Conservation (phyloP, 2,113 vertebrate species). For the Ploceus nigricollis region DNA sequence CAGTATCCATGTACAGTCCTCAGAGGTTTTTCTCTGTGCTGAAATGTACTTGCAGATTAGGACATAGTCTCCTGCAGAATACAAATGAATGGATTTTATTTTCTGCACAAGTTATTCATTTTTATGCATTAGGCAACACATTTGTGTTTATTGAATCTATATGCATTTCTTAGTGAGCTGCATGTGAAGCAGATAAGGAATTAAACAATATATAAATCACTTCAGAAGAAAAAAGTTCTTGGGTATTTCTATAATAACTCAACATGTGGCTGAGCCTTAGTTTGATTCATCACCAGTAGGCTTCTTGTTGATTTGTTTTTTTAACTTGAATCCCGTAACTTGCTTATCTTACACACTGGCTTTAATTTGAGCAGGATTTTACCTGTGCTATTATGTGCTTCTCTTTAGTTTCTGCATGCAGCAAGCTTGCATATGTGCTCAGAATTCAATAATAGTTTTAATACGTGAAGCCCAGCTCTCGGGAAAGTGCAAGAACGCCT, state of each 20-base stretch:
- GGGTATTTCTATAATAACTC: background rate
- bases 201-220: background rate
- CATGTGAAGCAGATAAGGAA: constrained; percentile 8
- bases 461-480: background rate
- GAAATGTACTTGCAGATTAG: constrained; percentile 25
- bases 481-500: background rate
- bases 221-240: background rate
- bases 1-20: background rate
- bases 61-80: background rate
- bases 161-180: background rate
- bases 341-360: background rate
- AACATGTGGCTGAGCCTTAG: background rate
- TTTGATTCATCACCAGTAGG: background rate
- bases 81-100: constrained; percentile 33
- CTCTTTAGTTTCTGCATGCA: background rate
- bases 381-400: background rate
- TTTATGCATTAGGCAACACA: background rate
- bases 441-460: background rate
- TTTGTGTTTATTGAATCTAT: constrained; percentile 12
- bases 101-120: background rate
- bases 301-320: background rate
- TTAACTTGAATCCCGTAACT: background rate
- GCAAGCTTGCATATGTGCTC: background rate
- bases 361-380: background rate
- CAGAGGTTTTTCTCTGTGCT: background rate